These are phyloP conservation scores for Melopsittacus undulatus DNA, from an alignment of 2,797 vertebrate genomes.

Conservation along the genomic window DNA sequence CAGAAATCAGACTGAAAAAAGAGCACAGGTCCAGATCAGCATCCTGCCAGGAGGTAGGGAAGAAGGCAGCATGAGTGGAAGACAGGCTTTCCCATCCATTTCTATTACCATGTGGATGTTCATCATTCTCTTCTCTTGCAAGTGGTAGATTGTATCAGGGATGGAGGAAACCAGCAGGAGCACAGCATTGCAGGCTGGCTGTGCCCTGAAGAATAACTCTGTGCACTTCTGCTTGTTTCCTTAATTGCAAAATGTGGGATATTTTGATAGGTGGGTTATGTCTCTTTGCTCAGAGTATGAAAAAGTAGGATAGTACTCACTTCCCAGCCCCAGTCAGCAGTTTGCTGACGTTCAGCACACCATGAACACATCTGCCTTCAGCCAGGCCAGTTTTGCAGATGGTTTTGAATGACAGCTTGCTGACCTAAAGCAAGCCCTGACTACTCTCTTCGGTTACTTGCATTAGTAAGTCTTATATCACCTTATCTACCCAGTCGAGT, in stretches of 20 bases:
- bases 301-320: background rate
- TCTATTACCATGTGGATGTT: background rate
- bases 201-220: background rate
- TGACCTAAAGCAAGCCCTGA: conserved; percentile 1
- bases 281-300: background rate
- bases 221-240: background rate
- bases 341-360: background rate
- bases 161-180: background rate
- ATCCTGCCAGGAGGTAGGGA: fast-evolving
- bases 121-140: background rate
- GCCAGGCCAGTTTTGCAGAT: background rate
- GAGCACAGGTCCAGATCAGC: background rate
- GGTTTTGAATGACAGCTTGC: background rate
- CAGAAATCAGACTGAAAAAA: background rate
- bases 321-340: background rate
- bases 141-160: background rate
- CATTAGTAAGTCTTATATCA: background rate
- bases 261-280: background rate
- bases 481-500: background rate
- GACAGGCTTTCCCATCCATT: background rate
- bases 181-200: fast-evolving
- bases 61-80: background rate
- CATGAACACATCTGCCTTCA: background rate
- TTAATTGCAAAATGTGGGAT: background rate
- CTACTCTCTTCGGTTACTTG: conserved; percentile 18